Conservation (phyloP, 2,888 invertebrate species). For the Drosophila robusta region DNA sequence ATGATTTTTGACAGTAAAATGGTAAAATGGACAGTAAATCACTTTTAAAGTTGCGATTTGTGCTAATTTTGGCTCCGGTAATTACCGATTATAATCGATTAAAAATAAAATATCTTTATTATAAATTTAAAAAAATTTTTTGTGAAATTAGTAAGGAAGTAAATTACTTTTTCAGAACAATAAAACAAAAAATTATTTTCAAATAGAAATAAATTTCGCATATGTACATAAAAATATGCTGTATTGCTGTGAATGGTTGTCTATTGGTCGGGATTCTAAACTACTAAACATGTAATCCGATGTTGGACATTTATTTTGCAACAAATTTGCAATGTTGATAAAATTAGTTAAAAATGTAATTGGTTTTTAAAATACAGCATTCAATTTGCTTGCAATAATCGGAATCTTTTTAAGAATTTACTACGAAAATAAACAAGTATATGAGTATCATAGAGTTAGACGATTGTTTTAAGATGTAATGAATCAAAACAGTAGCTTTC, state of each 20-base stretch:
- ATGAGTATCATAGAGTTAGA: not conserved
- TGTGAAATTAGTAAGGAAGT: no score
- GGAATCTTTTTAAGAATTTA: not conserved
- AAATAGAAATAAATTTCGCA: not conserved
- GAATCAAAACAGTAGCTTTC: not conserved
- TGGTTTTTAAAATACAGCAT: not conserved
- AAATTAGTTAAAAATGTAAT: slow-evolving; percentile 6
- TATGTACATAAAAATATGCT: not conserved
- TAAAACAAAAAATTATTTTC: no score
- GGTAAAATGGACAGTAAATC: no score
- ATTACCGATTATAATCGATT: no score
- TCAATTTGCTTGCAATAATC: no score
- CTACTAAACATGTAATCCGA: not conserved
- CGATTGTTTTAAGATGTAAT: not conserved
- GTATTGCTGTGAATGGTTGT: slow-evolving; percentile 12
- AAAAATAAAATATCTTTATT: no score
- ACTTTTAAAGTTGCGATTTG: no score
- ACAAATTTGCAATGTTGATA: slow-evolving; percentile 4
- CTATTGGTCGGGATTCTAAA: slow-evolving; percentile 1
- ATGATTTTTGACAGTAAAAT: no score
- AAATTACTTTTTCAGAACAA: no score
- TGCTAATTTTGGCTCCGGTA: no score
- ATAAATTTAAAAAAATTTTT: no score
- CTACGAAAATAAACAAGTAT: not conserved
- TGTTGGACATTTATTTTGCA: slow-evolving; percentile 6